Percentiles rank a stretch among this genome's conserved stretches.
These are phyloP conservation scores for Clusia tigrina DNA, from an alignment of 2,888 invertebrate genomes.

Conservation along the genomic window DNA sequence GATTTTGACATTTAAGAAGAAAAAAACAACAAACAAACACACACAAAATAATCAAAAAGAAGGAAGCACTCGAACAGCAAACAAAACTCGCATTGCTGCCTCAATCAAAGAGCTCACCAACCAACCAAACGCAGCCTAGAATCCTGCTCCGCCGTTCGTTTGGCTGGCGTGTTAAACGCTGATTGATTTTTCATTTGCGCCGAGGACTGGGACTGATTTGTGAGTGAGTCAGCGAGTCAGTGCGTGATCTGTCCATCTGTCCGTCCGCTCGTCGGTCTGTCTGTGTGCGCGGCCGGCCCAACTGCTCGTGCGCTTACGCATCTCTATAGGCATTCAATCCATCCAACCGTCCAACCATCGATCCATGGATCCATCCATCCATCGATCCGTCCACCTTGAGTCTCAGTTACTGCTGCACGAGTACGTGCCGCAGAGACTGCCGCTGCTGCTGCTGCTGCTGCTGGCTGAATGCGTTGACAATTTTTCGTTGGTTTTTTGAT, in stretches of 20 bases:
- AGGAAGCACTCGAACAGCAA: constrained; percentile 11
- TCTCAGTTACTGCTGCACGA: background rate
- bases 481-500: constrained; percentile 46
- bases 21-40: constrained; percentile 17
- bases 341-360: no score
- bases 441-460: constrained; percentile 25
- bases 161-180: constrained; percentile 12
- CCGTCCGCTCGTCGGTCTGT: background rate
- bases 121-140: no score
- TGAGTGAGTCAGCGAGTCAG: constrained; percentile 22
- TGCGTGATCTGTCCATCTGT: no score
- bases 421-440: no score
- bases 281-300: background rate
- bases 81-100: constrained; percentile 25
- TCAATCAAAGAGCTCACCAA: constrained; percentile 7
- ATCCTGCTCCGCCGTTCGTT: no score
- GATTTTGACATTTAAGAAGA: constrained; percentile 47
- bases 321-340: no score
- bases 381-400: background rate
- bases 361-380: no score
- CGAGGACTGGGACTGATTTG: constrained; percentile 10
- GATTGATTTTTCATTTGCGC: constrained; percentile 22
- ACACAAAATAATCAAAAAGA: constrained; percentile 4
- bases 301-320: no score
- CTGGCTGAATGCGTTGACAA: constrained; percentile 28